phyloP scores from a whole-genome alignment of 2,797 vertebrate genomes.

The Acrocephalus scirpaceus region DNA sequence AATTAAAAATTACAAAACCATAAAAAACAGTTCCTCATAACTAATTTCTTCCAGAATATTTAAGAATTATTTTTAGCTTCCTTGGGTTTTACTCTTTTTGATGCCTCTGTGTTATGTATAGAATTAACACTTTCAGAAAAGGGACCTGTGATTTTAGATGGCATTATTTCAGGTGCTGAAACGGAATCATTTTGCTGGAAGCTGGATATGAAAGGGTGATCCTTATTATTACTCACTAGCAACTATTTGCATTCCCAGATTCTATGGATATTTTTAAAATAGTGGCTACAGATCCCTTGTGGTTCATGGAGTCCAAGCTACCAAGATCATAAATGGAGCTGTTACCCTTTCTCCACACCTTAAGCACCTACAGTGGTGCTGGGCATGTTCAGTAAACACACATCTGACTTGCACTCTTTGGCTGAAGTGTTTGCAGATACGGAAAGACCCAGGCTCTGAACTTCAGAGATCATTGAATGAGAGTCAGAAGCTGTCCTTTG shows the following conservation, averaged over 20 bases:
- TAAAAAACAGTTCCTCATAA: not conserved
- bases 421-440: not conserved
- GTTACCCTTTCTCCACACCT: not conserved
- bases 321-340: not conserved
- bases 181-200: not conserved
- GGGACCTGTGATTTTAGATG: not conserved
- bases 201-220: not conserved
- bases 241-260: not conserved
- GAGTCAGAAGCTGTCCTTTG: not conserved
- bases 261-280: not conserved
- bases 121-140: not conserved
- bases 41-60: slow-evolving; percentile 2
- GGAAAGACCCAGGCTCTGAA: not conserved
- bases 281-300: not conserved
- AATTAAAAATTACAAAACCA: not conserved
- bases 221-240: not conserved
- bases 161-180: not conserved
- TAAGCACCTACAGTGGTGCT: not conserved
- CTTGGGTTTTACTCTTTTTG: not conserved
- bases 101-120: not conserved
- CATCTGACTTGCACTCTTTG: not conserved
- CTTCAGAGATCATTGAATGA: not conserved
- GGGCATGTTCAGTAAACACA: not conserved
- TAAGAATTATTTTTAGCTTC: slow-evolving; percentile 25
- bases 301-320: fast-evolving